phyloP scores from a whole-genome alignment of 2,888 invertebrate species.

The Andrena dorsata region DNA sequence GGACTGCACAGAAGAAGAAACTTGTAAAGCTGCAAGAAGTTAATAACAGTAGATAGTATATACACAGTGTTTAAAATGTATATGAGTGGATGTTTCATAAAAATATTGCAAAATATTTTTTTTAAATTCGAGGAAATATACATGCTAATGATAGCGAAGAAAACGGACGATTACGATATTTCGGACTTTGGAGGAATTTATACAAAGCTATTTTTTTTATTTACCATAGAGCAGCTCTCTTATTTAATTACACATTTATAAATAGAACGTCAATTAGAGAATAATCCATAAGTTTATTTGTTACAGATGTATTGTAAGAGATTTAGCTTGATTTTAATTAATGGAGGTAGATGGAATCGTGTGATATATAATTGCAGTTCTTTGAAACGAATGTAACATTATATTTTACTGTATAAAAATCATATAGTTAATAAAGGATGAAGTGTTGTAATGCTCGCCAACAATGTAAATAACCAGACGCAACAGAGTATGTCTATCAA shows the following conservation, averaged over 20 bases:
- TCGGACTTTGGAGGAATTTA: not conserved
- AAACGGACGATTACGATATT: constrained; percentile 1
- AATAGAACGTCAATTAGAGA: not conserved
- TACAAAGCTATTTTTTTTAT: constrained; percentile 17
- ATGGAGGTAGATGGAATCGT: not conserved
- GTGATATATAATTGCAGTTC: not conserved
- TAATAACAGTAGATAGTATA: not conserved
- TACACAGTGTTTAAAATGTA: not conserved
- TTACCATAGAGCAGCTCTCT: not conserved
- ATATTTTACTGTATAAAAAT: constrained; percentile 20
- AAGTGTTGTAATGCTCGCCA: not conserved
- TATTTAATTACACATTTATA: constrained; percentile 23
- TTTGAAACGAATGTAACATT: not conserved
- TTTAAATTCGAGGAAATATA: constrained; percentile 13
- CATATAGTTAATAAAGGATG: constrained; percentile 6
- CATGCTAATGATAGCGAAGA: not conserved
- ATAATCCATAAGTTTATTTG: not conserved
- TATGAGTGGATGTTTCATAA: not conserved
- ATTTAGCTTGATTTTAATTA: constrained; percentile 6
- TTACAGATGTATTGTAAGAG: not conserved
- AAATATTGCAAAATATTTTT: constrained; percentile 3
- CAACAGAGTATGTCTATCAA: not conserved
- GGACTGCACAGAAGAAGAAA: constrained; percentile 20
- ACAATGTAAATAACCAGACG: not conserved
- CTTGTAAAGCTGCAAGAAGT: not conserved